Evolutionary conservation across 2,113 vertebrate species (phyloP), one percentile per base, ranked within the genome.

Genomic region (Tonatia bakeri): DNA sequence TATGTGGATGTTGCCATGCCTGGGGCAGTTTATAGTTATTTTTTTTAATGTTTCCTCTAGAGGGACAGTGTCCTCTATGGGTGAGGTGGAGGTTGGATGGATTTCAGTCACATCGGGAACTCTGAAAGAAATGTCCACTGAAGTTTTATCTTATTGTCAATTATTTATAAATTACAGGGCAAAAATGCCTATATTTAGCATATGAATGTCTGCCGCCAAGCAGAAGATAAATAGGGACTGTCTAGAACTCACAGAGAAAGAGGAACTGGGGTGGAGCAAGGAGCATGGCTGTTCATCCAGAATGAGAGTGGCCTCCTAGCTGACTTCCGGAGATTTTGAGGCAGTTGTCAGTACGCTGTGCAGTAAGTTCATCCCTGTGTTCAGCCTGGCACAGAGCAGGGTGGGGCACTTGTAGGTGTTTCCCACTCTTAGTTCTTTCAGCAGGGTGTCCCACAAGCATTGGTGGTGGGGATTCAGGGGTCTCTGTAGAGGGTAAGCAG

Each of bases 331-430:
- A 4, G 40, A 5, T 7, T 77, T 40, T 2, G 33, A 28, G 56
- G 1, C 2, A 3, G 4, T 13, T 8, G 1, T 16, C 7, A 1
- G 24, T 19, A 4, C 24, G 10, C 3, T 0, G 1, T 0, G 0
- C 24, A 1, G 0, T 5, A 0, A 14, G 17, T 28, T 26, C 0
- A 0, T 3, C 15, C 70, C 17, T 19, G 16, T 1, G 40, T 13
- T 8, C 17, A 2, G 31, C 20, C 16, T 59, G 14, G 3, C 1
- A 20, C 7, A 0, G 12, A 38, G 43, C 54, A 43, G 3, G 13
- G 14, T 0, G 1, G 31, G 5, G 3, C 15, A 17, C 31, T 14
- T 7, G 7, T 1, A 14, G 17, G 5, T 1, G 5, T 22, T n/a
- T 16, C 5, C 26, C 3, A 0, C 33, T 40, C n/a, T 22, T 13